These are phyloP conservation scores for Macaria liturata DNA, from an alignment of 2,888 invertebrate genomes.

Conservation along the genomic window DNA sequence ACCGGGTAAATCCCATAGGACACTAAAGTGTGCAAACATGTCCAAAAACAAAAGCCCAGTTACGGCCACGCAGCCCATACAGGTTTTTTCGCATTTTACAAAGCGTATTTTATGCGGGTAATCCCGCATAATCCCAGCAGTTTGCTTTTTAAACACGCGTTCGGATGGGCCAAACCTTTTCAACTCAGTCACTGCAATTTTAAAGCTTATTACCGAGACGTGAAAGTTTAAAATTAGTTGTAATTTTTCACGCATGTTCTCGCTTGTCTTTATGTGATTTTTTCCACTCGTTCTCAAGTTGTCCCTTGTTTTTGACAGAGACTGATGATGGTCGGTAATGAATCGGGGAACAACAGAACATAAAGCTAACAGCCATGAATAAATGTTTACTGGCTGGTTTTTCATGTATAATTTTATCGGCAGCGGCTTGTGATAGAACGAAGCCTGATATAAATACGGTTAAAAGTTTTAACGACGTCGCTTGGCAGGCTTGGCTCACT, in stretches of 20 bases:
- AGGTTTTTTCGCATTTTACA: constrained; percentile 10
- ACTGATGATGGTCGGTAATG: constrained; percentile 48
- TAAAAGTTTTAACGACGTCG: constrained; percentile 16
- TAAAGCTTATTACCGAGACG: background rate
- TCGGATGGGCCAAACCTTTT: constrained; percentile 5
- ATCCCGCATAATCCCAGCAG: constrained; percentile 24
- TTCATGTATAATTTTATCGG: constrained; percentile 51
- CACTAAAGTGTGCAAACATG: background rate
- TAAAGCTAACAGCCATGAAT: constrained; percentile 54
- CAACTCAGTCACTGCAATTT: background rate
- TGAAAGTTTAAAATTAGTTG: constrained; percentile 10
- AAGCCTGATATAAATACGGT: constrained; percentile 7
- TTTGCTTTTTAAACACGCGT: constrained; percentile 23
- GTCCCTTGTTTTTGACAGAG: constrained; percentile 44
- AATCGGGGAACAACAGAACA: constrained; percentile 41
- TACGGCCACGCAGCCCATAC: background rate
- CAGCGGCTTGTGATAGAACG: constrained; percentile 21
- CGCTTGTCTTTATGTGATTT: constrained; percentile 16
- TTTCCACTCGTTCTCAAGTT: constrained; percentile 34
- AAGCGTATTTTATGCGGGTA: constrained; percentile 19
- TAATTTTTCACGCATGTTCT: constrained; percentile 10
- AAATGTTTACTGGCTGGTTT: constrained; percentile 49
- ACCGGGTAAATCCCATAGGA: too few species aligned
- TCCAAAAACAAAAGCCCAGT: constrained; percentile 9
- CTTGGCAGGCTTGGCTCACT: background rate